Conservation (phyloP, 2,113 vertebrate species). For the Periophthalmus modestus region DNA sequence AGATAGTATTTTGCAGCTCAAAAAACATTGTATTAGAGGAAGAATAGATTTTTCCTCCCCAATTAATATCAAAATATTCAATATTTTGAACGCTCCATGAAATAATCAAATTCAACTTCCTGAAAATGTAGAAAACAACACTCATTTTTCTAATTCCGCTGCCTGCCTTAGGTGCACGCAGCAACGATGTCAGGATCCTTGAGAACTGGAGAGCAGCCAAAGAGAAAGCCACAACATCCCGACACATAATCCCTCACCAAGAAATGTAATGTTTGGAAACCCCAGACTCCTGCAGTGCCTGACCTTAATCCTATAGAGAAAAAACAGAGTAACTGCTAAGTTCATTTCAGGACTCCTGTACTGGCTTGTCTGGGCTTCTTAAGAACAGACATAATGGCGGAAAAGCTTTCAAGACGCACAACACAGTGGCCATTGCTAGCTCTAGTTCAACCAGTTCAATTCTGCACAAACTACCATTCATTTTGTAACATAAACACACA, state of each 20-base stretch:
- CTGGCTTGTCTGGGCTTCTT: not conserved
- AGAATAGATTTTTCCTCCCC: too few relatives aligned
- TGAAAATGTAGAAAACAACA: not conserved
- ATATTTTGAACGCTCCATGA: not conserved
- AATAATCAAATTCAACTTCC: not conserved
- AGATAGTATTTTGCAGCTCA: too few relatives aligned
- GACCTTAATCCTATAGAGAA: conserved; percentile 13
- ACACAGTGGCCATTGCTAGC: not conserved
- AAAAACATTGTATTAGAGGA: too few relatives aligned
- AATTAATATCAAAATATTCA: not conserved
- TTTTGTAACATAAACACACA: too few relatives aligned
- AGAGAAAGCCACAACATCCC: conserved; percentile 1
- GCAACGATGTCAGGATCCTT: not conserved
- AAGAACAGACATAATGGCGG: not conserved
- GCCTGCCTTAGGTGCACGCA: not conserved
- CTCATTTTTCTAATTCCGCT: not conserved
- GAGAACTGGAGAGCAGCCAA: conserved; percentile 1
- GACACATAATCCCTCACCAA: conserved; percentile 4
- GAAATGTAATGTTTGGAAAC: conserved; percentile 11
- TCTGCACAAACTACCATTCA: not conserved
- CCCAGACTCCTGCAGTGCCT: not conserved
- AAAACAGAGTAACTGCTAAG: not conserved
- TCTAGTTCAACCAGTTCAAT: not conserved
- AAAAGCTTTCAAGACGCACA: not conserved
- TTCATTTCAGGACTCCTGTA: not conserved